Evolutionary conservation across 2,797 vertebrate species (phyloP).

Genomic region (Phrynocephalus guinanensis): DNA sequence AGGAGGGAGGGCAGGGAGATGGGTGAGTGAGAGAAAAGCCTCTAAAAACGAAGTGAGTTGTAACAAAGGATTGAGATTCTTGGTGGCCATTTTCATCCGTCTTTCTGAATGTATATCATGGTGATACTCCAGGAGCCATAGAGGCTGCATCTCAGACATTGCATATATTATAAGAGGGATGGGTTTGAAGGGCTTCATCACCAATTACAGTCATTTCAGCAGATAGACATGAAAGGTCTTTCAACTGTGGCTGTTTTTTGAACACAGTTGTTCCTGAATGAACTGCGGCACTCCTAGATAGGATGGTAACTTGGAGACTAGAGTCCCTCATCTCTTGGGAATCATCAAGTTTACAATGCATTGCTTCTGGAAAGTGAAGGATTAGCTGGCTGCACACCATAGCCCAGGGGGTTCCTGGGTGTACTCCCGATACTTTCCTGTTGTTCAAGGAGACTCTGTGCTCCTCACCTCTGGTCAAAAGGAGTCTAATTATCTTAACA

Average conservation of each 20-base stretch:
- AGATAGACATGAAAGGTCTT: slow-evolving; percentile 21
- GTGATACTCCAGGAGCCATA: slow-evolving; percentile 1
- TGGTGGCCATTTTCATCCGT: slow-evolving; percentile 39
- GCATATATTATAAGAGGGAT: neutral
- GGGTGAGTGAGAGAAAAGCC: neutral
- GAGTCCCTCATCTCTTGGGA: neutral
- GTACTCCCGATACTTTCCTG: too few species aligned
- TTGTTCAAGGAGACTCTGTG: too few species aligned
- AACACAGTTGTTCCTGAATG: neutral
- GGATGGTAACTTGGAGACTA: neutral
- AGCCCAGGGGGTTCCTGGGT: too few species aligned
- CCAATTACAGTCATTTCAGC: neutral
- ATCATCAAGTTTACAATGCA: too few species aligned
- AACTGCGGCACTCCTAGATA: neutral
- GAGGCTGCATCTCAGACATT: slow-evolving; percentile 34
- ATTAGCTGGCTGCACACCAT: too few species aligned
- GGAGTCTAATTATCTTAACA: too few species aligned
- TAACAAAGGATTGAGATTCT: slow-evolving; percentile 47
- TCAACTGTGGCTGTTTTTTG: slow-evolving; percentile 17
- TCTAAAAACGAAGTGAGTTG: slow-evolving; percentile 24
- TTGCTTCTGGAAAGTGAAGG: too few species aligned
- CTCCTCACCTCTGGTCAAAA: too few species aligned
- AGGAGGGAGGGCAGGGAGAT: slow-evolving; percentile 40
- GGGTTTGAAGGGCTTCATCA: slow-evolving; percentile 10
- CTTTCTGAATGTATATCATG: neutral